Evolutionary conservation across 2,113 vertebrate species (phyloP).

Genomic region (Pipra filicauda): DNA sequence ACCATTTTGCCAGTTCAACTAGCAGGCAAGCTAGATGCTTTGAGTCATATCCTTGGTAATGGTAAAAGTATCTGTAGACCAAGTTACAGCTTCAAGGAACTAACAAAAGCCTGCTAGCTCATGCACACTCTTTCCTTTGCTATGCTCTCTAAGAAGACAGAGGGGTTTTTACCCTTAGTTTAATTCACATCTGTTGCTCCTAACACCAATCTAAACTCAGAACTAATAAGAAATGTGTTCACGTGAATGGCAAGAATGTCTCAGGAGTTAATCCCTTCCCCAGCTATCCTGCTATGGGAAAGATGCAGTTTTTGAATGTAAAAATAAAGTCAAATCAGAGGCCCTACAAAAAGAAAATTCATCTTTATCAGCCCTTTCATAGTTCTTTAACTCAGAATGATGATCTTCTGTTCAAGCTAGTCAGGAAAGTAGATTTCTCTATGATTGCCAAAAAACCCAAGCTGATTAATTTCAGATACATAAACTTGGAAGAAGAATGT

Average conservation of each 20-base stretch:
- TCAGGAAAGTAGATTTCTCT: not conserved
- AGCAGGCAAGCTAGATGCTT: not conserved
- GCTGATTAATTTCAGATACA: not conserved
- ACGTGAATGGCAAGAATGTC: accelerated
- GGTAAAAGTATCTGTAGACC: not conserved
- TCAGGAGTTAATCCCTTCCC: not conserved
- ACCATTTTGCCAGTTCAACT: not conserved
- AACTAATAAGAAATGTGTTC: not conserved
- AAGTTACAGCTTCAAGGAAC: not conserved
- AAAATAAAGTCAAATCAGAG: not conserved
- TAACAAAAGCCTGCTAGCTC: not conserved
- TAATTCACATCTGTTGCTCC: not conserved
- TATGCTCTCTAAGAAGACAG: not conserved
- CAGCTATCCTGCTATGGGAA: not conserved
- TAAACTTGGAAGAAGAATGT: not conserved
- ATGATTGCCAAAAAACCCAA: not conserved
- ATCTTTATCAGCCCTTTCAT: not conserved
- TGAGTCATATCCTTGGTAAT: not conserved
- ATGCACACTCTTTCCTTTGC: not conserved
- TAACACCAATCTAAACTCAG: not conserved
- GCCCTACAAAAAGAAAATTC: not conserved
- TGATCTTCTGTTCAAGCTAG: not conserved
- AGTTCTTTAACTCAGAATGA: not conserved
- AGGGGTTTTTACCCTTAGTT: not conserved
- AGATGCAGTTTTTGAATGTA: not conserved